Percentiles rank a stretch among this genome's conserved stretches.
Evolutionary conservation across 2,888 invertebrate species (phyloP).

Genomic region (Zelleria hepariella): DNA sequence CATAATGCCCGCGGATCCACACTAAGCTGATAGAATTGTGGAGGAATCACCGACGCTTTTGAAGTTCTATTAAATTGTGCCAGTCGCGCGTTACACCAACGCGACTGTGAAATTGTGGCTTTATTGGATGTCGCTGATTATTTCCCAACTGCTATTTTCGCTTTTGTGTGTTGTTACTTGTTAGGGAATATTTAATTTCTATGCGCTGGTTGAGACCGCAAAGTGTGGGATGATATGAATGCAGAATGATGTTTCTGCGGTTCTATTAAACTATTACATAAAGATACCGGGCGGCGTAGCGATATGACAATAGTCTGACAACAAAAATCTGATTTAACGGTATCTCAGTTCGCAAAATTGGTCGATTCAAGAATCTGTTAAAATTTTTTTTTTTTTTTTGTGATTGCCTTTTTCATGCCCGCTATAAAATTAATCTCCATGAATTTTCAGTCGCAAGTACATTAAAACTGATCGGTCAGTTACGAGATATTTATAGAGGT

Average conservation of each 20-base stretch:
- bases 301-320: no score
- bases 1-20: conserved; percentile 62
- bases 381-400: no score
- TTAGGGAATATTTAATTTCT: no score
- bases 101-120: conserved; percentile 65
- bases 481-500: neutral
- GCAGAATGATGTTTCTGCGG: no score
- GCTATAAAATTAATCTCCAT: neutral
- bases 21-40: conserved; percentile 72
- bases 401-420: no score
- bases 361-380: no score
- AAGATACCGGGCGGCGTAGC: no score
- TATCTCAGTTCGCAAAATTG: no score
- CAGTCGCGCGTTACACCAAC: conserved; percentile 64
- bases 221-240: no score
- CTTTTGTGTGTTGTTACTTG: neutral
- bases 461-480: neutral
- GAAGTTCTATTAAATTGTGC: conserved; percentile 71
- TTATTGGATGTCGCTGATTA: conserved; percentile 61
- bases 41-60: conserved; percentile 68
- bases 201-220: no score
- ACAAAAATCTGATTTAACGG: no score
- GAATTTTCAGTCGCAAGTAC: neutral
- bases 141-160: conserved; percentile 22
- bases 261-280: no score